phyloP scores from a whole-genome alignment of 2,888 invertebrate genomes.

The Nysson spinosus region DNA sequence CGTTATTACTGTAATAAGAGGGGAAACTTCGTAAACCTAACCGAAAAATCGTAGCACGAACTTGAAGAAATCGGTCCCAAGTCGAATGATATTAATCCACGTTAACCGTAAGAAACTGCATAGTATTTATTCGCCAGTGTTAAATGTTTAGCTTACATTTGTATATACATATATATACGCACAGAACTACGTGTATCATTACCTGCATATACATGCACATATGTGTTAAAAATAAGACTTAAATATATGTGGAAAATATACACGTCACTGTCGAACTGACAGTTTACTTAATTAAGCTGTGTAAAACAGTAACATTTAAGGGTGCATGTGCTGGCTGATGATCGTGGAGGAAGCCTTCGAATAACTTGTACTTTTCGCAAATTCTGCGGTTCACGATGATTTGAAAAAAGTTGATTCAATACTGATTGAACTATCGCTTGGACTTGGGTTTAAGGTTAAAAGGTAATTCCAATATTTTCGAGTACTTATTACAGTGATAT shows the following conservation, averaged over 20 bases:
- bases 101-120: not conserved
- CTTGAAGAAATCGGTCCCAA: too few species aligned
- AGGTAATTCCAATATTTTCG: slow-evolving; percentile 41
- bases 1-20: too few species aligned
- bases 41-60: too few species aligned
- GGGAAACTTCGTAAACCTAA: too few species aligned
- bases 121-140: too few species aligned
- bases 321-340: slow-evolving; percentile 25
- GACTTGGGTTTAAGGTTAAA: slow-evolving; percentile 42
- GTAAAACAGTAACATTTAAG: slow-evolving; percentile 11
- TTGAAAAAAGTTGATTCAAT: slow-evolving; percentile 15
- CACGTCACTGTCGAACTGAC: slow-evolving; percentile 45
- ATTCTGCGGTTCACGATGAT: slow-evolving; percentile 27
- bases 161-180: too few species aligned
- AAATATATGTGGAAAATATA: slow-evolving; percentile 6
- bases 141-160: too few species aligned
- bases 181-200: too few species aligned
- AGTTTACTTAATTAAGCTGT: slow-evolving; percentile 43
- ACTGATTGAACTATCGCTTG: slow-evolving; percentile 22
- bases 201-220: not conserved
- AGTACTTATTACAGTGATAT: not conserved
- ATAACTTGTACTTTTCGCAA: slow-evolving; percentile 15
- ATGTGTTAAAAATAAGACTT: not conserved
- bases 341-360: slow-evolving; percentile 15
- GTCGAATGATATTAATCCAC: too few species aligned